Conservation (phyloP, 2,888 invertebrate genomes). For the Leptarthrus brevirostris region DNA sequence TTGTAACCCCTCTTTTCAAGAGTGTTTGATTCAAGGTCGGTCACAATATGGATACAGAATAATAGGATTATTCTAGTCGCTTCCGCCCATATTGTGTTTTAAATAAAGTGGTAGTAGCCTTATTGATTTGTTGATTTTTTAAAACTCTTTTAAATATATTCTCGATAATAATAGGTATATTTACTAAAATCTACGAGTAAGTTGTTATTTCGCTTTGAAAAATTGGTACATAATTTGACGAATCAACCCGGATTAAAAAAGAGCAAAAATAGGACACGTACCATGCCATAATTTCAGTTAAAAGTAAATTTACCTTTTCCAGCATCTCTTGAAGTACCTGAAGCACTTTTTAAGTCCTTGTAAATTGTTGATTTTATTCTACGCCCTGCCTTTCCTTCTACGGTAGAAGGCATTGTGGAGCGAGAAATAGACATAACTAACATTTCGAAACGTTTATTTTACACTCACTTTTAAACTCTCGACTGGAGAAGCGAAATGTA, state of each 20-base stretch:
- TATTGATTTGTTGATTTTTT: too few relatives aligned
- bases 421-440: conserved; percentile 17
- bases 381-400: neutral
- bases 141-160: too few relatives aligned
- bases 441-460: conserved; percentile 9
- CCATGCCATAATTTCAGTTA: neutral
- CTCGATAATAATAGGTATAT: too few relatives aligned
- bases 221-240: too few relatives aligned
- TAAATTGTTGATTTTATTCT: conserved; percentile 23
- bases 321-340: conserved; percentile 1
- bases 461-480: neutral
- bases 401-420: neutral
- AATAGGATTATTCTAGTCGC: too few relatives aligned
- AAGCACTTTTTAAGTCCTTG: conserved; percentile 13
- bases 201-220: too few relatives aligned
- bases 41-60: too few relatives aligned
- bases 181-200: too few relatives aligned
- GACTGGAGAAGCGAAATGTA: neutral
- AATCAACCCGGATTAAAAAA: neutral
- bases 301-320: conserved; percentile 27
- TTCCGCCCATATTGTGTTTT: too few relatives aligned
- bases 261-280: conserved; percentile 19
- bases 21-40: too few relatives aligned
- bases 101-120: too few relatives aligned
- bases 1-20: too few relatives aligned